Conservation (phyloP, 2,888 invertebrate species). For the Lomographa bimaculata region DNA sequence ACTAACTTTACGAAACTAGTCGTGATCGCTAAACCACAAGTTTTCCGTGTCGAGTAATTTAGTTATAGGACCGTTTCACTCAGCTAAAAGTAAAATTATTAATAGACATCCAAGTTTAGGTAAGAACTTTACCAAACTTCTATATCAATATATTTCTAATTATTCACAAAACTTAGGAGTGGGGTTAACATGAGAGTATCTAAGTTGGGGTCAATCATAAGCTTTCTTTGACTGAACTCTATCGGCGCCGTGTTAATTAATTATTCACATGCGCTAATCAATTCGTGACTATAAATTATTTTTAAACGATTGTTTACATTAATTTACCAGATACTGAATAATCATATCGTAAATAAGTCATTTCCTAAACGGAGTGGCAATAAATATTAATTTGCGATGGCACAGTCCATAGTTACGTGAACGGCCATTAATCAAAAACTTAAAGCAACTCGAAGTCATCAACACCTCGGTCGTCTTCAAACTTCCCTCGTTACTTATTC, state of each 20-base stretch:
- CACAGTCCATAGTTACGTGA: slow-evolving; percentile 19
- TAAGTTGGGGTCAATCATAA: too few relatives aligned
- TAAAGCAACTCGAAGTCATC: slow-evolving; percentile 25
- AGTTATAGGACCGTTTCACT: slow-evolving; percentile 36
- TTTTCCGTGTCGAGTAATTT: slow-evolving; percentile 64
- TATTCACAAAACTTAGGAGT: too few relatives aligned
- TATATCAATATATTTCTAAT: too few relatives aligned
- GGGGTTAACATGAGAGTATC: too few relatives aligned
- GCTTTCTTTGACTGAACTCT: too few relatives aligned
- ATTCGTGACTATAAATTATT: slow-evolving; percentile 10
- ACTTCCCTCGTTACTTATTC: slow-evolving; percentile 37
- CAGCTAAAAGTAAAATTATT: slow-evolving; percentile 1
- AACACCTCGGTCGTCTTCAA: slow-evolving; percentile 25
- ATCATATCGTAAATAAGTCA: slow-evolving; percentile 16
- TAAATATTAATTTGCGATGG: slow-evolving; percentile 22
- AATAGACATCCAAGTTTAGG: too few relatives aligned
- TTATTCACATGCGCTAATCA: slow-evolving; percentile 4
- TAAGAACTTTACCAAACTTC: too few relatives aligned
- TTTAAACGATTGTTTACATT: slow-evolving; percentile 7
- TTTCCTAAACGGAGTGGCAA: slow-evolving; percentile 12
- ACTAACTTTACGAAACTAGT: slow-evolving; percentile 72
- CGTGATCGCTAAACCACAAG: slow-evolving; percentile 72
- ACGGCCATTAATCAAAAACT: slow-evolving; percentile 35
- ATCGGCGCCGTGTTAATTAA: slow-evolving; percentile 3
- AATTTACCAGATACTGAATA: slow-evolving; percentile 5